These are phyloP conservation scores for Coenonympha glycerion DNA, from an alignment of 2,888 invertebrate genomes.

Conservation along the genomic window DNA sequence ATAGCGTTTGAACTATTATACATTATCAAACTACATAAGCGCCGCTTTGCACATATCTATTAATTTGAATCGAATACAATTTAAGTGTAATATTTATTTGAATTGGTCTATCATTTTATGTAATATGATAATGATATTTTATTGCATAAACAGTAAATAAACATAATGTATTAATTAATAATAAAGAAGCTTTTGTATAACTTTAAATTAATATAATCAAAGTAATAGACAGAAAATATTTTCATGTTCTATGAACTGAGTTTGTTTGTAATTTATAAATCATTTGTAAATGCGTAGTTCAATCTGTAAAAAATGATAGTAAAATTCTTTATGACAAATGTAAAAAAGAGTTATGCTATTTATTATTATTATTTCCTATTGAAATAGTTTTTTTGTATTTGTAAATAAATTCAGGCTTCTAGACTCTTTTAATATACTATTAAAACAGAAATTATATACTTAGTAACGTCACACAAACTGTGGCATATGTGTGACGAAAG, in stretches of 20 bases:
- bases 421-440: no score
- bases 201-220: no score
- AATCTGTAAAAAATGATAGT: neutral
- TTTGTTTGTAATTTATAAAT: neutral
- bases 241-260: neutral
- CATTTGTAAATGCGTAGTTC: neutral
- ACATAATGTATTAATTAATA: no score
- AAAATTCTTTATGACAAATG: neutral
- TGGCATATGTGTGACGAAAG: no score
- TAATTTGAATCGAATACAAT: no score
- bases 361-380: constrained; percentile 10
- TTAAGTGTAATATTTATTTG: constrained; percentile 1
- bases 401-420: no score
- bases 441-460: no score
- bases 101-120: neutral
- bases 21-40: neutral
- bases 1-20: neutral
- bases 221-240: no score
- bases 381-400: constrained; percentile 16
- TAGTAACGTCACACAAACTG: neutral
- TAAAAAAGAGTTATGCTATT: constrained; percentile 10
- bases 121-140: no score
- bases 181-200: no score
- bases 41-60: no score
- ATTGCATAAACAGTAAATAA: no score